Base-by-base conservation (phyloP, 2,113 vertebrate species). In the Hippolais icterina region DNA sequence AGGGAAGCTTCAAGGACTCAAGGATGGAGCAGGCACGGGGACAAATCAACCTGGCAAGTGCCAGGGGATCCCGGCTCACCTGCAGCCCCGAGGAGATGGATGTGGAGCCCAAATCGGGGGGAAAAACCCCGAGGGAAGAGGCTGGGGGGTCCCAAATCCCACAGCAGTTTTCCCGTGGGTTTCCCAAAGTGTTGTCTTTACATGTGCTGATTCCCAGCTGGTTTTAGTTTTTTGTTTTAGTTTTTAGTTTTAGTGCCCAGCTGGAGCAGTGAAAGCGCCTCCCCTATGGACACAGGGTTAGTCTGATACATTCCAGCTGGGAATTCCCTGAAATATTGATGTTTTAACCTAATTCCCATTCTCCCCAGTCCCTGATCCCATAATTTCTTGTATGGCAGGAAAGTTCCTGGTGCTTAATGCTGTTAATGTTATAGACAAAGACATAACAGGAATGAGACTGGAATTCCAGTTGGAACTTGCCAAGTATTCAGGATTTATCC, bases 31-130 rank as follows among this genome's bases (percentile, higher is more conserved):
- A 93, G 95, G 89, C 95, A 87, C 61, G 15, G 3, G 87, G 49
- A 88, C 93, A 96, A 76, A 96, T 82, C 15, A 68, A 52, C 56
- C 93, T 95, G 96, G 95, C 88, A 78, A n/a, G 54, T 24, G 80
- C 91, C 87, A 14, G 44, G 42, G 35, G 82, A 89, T 64, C 80
- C 27, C 85, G 60, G 85, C 85, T 80, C 91, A 25, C 90, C 94
- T 75, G 66, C 9, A 57, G 52, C 59, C 57, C 81, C 80, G 1
- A 3, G 66, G 63, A 56, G 39, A 6, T 28, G 64, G 22, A 7
- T 16, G 16, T 4, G 75, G 9, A 66, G 53, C 15, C 76, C 74
- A 19, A 6, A 22, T 0, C 0, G 5, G 44, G 57, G 15, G 5
- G 39, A 6, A 20, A 39, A 27, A 4, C 29, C 42, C 33, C 28